These are phyloP conservation scores for Melanostoma mellinum DNA, from an alignment of 2,888 invertebrate species.

Conservation along the genomic window DNA sequence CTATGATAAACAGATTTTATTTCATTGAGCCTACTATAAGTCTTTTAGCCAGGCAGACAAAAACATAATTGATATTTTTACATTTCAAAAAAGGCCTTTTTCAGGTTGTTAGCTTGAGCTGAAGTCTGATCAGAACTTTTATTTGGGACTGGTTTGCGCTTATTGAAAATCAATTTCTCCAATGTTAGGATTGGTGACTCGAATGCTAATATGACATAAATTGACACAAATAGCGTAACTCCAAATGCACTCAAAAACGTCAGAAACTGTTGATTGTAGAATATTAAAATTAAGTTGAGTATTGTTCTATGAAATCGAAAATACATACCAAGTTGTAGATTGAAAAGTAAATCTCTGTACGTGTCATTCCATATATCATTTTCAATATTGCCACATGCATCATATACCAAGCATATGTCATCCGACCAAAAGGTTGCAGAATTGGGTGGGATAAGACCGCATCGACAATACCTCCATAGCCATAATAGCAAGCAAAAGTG, in stretches of 20 bases:
- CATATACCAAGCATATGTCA: constrained; percentile 71
- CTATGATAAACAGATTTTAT: too few relatives aligned
- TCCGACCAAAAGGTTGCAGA: constrained; percentile 71
- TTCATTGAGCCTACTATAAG: too few relatives aligned
- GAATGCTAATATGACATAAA: constrained; percentile 7
- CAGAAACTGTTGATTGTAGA: neutral
- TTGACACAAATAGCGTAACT: neutral
- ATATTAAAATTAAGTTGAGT: neutral
- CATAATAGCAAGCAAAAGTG: constrained; percentile 71
- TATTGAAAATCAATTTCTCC: constrained; percentile 1
- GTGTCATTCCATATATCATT: constrained; percentile 37
- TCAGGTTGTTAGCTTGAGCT: too few relatives aligned
- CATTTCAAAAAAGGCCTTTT: neutral
- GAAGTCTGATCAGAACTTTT: neutral
- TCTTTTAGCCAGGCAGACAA: neutral
- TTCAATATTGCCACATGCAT: constrained; percentile 61
- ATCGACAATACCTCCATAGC: constrained; percentile 70
- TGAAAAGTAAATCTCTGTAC: constrained; percentile 55
- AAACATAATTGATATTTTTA: neutral
- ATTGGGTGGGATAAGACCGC: constrained; percentile 58
- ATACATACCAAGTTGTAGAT: constrained; percentile 54
- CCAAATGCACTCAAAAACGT: constrained; percentile 20
- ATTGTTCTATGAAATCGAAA: neutral
- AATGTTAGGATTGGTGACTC: constrained; percentile 16
- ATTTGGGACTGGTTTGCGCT: neutral